Evolutionary conservation across 35 echinoderm and acorn worm species (phyloP).

Genomic region (Anneissia japonica): DNA sequence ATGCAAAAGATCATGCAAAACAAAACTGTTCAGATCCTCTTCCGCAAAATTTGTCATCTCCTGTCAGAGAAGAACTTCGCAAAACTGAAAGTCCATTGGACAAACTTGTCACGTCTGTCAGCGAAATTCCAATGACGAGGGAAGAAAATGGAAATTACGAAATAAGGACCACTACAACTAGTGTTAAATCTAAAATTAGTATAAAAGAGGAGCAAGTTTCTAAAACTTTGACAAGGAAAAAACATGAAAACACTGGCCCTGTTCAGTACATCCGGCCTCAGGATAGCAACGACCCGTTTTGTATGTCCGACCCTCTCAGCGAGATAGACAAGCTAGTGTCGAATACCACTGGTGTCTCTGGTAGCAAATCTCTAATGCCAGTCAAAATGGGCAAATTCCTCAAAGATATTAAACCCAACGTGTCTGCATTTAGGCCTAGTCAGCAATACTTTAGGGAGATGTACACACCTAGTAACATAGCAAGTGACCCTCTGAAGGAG

Average conservation of each 20-base stretch:
- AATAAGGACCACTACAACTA: not conserved
- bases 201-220: not conserved
- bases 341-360: constrained; percentile 22
- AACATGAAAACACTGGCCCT: not conserved
- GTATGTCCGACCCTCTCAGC: constrained; percentile 32
- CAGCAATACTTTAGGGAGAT: constrained; percentile 29
- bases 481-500: constrained; percentile 41
- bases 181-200: not conserved
- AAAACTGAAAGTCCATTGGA: not conserved
- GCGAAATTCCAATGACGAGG: not conserved
- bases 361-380: constrained; percentile 8
- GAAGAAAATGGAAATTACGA: not conserved
- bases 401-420: constrained; percentile 4
- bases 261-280: not conserved
- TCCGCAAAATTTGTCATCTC: not conserved
- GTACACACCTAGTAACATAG: constrained; percentile 12
- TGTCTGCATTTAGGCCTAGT: constrained; percentile 1
- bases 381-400: constrained; percentile 32
- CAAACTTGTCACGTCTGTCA: not conserved
- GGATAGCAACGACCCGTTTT: not conserved
- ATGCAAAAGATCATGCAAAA: not conserved
- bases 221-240: not conserved
- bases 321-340: constrained; percentile 48
- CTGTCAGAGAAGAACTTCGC: not conserved
- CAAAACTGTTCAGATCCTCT: not conserved